These are phyloP conservation scores for Seriola quinqueradiata DNA, from an alignment of 2,113 vertebrate species.

Conservation along the genomic window DNA sequence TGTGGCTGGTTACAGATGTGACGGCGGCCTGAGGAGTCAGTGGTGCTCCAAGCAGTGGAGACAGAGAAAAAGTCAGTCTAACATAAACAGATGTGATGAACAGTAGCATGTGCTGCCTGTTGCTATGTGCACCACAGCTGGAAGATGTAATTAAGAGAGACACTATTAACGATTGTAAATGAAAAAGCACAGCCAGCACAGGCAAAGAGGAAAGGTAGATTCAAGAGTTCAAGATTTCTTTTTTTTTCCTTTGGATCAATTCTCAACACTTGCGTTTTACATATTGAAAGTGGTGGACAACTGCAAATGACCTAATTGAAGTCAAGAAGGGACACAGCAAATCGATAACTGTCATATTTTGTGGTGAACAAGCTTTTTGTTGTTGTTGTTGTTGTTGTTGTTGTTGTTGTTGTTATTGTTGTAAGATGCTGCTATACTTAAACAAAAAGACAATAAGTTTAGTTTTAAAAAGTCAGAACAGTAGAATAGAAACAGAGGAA, in stretches of 20 bases:
- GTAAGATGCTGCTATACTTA: too few relatives aligned
- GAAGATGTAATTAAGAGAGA: constrained; percentile 9
- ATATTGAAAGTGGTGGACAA: too few relatives aligned
- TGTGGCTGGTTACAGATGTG: constrained; percentile 46
- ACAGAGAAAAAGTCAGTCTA: constrained; percentile 13
- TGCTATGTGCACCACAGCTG: not conserved
- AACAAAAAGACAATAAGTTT: too few relatives aligned
- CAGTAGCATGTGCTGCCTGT: constrained; percentile 3
- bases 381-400: too few relatives aligned
- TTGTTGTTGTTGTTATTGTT: too few relatives aligned
- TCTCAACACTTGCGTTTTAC: too few relatives aligned
- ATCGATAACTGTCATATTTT: too few relatives aligned
- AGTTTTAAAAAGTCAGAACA: not conserved
- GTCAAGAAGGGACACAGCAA: too few relatives aligned
- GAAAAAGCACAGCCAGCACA: not conserved
- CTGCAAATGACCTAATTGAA: too few relatives aligned
- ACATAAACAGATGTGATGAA: constrained; percentile 22
- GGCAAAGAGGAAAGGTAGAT: not conserved
- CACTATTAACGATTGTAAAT: not conserved
- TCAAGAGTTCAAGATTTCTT: too few relatives aligned
- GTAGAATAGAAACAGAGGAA: not conserved
- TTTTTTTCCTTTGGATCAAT: too few relatives aligned
- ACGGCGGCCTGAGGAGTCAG: constrained; percentile 13
- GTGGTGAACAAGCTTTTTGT: too few relatives aligned
- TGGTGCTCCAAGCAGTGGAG: constrained; percentile 30